Evolutionary conservation across 2,888 invertebrate genomes (phyloP).

Genomic region (Cancer borealis): DNA sequence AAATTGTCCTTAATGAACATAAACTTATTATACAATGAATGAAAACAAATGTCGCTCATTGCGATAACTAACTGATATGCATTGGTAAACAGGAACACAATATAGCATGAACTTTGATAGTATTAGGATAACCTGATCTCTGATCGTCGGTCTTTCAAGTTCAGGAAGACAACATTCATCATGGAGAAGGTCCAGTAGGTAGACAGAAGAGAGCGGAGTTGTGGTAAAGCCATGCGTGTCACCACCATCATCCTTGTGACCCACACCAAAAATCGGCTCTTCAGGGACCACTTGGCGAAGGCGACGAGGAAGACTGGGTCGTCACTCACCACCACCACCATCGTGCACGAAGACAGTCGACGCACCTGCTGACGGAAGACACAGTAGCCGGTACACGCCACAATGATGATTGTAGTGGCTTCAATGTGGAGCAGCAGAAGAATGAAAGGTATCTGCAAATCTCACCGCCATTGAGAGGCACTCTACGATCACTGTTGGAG

Average conservation of each 20-base stretch:
- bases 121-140: not conserved
- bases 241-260: constrained; percentile 52
- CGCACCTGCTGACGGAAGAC: constrained; percentile 35
- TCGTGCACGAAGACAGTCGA: constrained; percentile 18
- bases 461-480: not conserved
- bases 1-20: not conserved
- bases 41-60: no score
- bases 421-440: no score
- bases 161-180: not conserved
- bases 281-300: constrained; percentile 49
- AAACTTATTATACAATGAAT: not conserved
- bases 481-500: not conserved
- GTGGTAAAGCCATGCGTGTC: constrained; percentile 32
- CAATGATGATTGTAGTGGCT: not conserved
- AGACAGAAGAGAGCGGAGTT: constrained; percentile 46
- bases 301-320: constrained; percentile 54
- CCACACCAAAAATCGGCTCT: constrained; percentile 55
- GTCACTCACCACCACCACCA: constrained; percentile 45
- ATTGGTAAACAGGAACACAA: not conserved
- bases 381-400: not conserved
- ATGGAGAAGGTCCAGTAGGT: constrained; percentile 57
- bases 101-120: no score
- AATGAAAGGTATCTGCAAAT: not conserved
- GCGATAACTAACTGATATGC: not conserved
- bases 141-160: not conserved